Conservation (phyloP, 2,888 invertebrate species). For the Meiosimyza decipiens region DNA sequence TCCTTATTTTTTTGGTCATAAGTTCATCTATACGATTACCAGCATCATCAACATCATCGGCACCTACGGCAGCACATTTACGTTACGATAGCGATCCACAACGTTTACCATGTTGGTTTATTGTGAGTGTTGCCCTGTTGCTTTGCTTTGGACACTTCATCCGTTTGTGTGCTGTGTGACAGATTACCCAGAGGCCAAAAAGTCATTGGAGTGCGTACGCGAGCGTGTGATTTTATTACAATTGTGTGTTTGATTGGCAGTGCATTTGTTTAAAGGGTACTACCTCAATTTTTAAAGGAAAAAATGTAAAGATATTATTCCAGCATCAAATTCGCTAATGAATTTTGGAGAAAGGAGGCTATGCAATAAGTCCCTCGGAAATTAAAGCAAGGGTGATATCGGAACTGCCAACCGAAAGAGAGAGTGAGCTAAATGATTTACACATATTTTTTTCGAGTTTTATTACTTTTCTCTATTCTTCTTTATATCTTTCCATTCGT, state of each 20-base stretch:
- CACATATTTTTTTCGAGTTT: neutral
- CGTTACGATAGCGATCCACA: neutral
- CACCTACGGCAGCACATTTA: no score
- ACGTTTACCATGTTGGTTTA: slow-evolving; percentile 9
- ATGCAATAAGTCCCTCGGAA: no score
- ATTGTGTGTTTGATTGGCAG: no score
- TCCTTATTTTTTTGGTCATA: slow-evolving; percentile 5
- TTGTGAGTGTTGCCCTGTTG: slow-evolving; percentile 5
- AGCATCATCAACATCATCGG: no score
- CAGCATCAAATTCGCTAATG: no score
- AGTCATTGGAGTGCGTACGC: slow-evolving; percentile 5
- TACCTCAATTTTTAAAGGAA: no score
- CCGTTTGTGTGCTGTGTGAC: slow-evolving; percentile 8
- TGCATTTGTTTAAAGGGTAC: no score
- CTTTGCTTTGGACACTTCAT: neutral
- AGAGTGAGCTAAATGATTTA: neutral
- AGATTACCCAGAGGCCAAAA: slow-evolving; percentile 21
- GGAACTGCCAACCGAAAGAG: no score
- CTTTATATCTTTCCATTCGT: no score
- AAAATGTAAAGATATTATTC: no score
- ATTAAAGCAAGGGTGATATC: no score
- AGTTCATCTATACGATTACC: neutral
- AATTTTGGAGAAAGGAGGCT: no score
- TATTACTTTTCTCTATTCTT: neutral
- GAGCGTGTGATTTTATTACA: slow-evolving; percentile 26